phyloP scores from a whole-genome alignment of 1,140 invertebrate genomes.

The Harpegnathos saltator region DNA sequence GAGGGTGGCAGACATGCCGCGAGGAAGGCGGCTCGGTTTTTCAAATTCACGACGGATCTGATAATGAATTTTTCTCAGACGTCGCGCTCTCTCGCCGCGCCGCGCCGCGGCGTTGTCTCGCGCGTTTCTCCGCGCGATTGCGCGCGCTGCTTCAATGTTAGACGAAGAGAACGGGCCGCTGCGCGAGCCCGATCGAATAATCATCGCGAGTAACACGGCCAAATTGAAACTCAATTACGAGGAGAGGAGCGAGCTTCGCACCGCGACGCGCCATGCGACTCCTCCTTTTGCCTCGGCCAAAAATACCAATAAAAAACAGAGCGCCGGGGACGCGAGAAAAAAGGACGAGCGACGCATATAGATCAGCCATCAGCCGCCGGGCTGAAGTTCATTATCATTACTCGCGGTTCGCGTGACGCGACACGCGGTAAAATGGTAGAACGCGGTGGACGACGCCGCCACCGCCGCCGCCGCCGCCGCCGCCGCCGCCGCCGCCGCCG shows the following conservation, averaged over 20 bases:
- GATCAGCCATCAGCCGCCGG: conserved; percentile 69
- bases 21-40: conserved; percentile 63
- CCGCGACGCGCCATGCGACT: not conserved
- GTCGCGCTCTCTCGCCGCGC: conserved; percentile 9
- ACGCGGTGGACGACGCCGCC: conserved; percentile 59
- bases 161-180: not conserved
- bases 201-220: conserved; percentile 4
- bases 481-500: too few species aligned
- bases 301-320: conserved; percentile 42
- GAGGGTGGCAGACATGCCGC: conserved; percentile 61
- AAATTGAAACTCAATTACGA: conserved; percentile 36
- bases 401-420: conserved; percentile 73
- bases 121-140: not conserved
- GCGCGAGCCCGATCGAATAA: conserved; percentile 11
- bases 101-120: not conserved
- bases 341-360: conserved; percentile 34
- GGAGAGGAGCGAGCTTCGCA: conserved; percentile 9
- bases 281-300: not conserved
- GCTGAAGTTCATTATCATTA: conserved; percentile 76
- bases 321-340: not conserved
- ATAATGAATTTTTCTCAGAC: conserved; percentile 54
- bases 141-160: not conserved
- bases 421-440: conserved; percentile 38
- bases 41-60: conserved; percentile 60
- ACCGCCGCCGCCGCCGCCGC: too few species aligned